phyloP scores from a whole-genome alignment of 1,140 invertebrate species.

The Drosophila athabasca region DNA sequence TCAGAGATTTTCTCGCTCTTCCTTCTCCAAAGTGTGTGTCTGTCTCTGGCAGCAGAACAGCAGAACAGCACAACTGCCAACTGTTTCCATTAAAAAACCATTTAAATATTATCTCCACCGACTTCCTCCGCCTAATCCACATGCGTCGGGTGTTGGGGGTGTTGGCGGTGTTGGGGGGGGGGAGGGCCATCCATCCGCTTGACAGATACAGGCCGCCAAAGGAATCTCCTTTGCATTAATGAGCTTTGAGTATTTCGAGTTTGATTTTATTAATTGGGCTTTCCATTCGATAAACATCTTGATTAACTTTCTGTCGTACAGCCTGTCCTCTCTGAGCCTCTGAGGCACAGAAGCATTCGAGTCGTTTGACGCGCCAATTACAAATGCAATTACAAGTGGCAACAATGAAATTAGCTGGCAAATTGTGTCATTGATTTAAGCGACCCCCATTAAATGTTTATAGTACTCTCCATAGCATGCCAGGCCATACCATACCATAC shows the following conservation, averaged over 20 bases:
- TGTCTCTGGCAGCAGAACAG: neutral
- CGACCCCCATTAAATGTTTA: neutral
- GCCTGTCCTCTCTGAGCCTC: no score
- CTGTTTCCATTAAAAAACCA: slow-evolving; percentile 71
- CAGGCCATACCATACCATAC: no score
- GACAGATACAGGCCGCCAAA: slow-evolving; percentile 17
- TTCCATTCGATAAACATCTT: neutral
- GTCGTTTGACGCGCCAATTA: no score
- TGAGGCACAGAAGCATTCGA: neutral
- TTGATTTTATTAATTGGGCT: neutral
- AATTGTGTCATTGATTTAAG: slow-evolving; percentile 6
- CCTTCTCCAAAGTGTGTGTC: neutral
- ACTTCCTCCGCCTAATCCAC: slow-evolving; percentile 30
- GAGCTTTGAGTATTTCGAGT: neutral
- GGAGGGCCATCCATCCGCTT: no score
- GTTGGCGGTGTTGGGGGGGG: no score
- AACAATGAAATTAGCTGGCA: slow-evolving; percentile 8
- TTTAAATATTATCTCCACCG: slow-evolving; percentile 63
- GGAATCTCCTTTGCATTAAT: neutral
- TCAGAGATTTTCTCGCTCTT: slow-evolving; percentile 24
- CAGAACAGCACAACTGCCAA: slow-evolving; percentile 2
- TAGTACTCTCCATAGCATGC: neutral
- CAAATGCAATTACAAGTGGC: slow-evolving; percentile 10
- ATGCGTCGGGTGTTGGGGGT: neutral
- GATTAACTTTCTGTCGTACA: neutral